A percentile compares a stretch with the other conserved stretches of the same genome.
phyloP scores from a whole-genome alignment of 1,140 invertebrate species.

The Drosophila subpulchrella region DNA sequence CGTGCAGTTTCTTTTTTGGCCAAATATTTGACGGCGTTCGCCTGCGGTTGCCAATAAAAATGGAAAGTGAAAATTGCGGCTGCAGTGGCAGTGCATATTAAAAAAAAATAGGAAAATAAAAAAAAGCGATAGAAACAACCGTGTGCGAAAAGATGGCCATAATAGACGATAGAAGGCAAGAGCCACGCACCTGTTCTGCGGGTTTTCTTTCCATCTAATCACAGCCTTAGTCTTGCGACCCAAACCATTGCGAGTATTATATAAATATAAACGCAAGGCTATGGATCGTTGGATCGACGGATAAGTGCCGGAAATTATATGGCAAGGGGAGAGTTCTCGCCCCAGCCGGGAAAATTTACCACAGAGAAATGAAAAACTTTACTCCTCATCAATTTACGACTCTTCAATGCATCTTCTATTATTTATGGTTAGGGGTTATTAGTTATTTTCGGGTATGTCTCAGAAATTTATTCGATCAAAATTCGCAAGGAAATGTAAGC shows the following conservation, averaged over 20 bases:
- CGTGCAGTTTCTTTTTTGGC: constrained; percentile 80
- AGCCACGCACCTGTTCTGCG: constrained; percentile 72
- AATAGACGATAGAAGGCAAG: constrained; percentile 72
- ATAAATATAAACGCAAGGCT: constrained; percentile 56
- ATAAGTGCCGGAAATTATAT: constrained; percentile 66
- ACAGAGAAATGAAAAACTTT: constrained; percentile 31
- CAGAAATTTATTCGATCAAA: too few species aligned
- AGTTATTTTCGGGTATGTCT: too few species aligned
- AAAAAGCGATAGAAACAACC: constrained; percentile 28
- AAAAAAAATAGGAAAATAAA: constrained; percentile 55
- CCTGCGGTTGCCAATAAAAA: constrained; percentile 71
- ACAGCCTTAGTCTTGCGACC: constrained; percentile 26
- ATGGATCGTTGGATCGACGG: constrained; percentile 10
- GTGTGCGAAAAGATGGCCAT: constrained; percentile 57
- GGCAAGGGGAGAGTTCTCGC: constrained; percentile 29
- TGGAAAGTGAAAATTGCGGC: constrained; percentile 81
- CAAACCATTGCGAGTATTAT: constrained; percentile 62
- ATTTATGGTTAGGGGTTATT: too few species aligned
- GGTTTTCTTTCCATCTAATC: constrained; percentile 72
- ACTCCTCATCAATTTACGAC: background rate
- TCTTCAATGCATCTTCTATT: background rate
- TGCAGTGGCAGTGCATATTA: constrained; percentile 76
- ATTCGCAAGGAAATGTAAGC: too few species aligned
- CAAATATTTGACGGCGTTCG: constrained; percentile 72
- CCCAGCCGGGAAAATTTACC: constrained; percentile 14